Conservation (phyloP, 2,888 invertebrate species). For the Brachyptera risi region DNA sequence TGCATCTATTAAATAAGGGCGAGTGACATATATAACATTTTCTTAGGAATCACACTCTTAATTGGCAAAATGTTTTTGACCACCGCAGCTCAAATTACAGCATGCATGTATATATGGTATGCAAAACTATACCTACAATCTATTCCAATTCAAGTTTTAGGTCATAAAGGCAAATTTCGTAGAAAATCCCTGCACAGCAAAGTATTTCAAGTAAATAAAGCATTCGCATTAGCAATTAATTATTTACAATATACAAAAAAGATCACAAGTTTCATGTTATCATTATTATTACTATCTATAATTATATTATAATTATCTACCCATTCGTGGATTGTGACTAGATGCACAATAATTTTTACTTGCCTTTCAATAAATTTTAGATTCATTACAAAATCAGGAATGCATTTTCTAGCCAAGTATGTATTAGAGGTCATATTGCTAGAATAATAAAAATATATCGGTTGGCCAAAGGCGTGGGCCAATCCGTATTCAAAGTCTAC, state of each 20-base stretch:
- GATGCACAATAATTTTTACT: slow-evolving; percentile 22
- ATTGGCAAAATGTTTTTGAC: too few species aligned
- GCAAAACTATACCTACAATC: too few species aligned
- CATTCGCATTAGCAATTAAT: neutral
- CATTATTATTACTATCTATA: neutral
- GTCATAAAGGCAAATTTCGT: neutral
- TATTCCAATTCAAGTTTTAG: too few species aligned
- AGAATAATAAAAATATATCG: too few species aligned
- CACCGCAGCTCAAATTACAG: too few species aligned
- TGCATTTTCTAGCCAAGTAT: too few species aligned
- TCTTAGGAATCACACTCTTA: neutral
- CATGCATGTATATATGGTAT: too few species aligned
- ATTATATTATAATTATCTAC: neutral
- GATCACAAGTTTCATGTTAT: neutral
- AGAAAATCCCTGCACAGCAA: neutral
- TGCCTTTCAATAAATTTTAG: slow-evolving; percentile 20
- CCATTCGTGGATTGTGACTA: slow-evolving; percentile 28
- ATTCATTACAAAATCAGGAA: neutral
- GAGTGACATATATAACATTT: neutral
- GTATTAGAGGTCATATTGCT: too few species aligned
- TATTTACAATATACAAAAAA: neutral
- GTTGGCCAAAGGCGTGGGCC: too few species aligned
- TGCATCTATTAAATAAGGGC: neutral
- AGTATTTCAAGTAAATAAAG: too few species aligned
- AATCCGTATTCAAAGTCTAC: too few species aligned